Evolutionary conservation across 2,888 invertebrate genomes (phyloP).

Genomic region (Sclerodermus sp.): DNA sequence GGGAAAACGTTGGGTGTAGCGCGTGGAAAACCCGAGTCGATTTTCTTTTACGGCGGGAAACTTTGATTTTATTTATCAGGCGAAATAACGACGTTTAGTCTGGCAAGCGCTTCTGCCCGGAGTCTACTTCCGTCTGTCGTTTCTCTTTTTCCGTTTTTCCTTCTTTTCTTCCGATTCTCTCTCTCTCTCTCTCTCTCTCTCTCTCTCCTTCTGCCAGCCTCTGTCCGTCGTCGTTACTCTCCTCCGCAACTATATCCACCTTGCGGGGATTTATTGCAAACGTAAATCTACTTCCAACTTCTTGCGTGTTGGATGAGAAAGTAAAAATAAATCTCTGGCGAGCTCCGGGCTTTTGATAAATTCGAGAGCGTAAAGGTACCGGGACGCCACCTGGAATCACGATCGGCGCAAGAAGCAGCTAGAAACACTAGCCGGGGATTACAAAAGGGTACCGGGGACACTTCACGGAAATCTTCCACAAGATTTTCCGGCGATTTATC

Average conservation of each 20-base stretch:
- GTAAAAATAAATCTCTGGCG: conserved; percentile 2
- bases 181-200: neutral
- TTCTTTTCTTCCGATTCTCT: neutral
- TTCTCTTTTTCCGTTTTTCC: neutral
- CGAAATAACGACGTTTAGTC: conserved; percentile 18
- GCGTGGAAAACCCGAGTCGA: too few species aligned
- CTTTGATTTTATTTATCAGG: conserved; percentile 27
- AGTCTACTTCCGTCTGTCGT: neutral
- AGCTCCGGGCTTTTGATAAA: neutral
- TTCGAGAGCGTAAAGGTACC: neutral
- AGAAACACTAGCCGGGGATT: too few species aligned
- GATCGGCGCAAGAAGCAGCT: neutral
- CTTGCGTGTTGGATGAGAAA: neutral
- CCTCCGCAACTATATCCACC: neutral
- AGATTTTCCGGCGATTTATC: too few species aligned
- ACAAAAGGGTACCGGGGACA: too few species aligned
- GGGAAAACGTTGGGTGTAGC: too few species aligned
- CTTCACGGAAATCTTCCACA: too few species aligned
- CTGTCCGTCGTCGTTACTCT: neutral
- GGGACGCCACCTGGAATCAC: neutral
- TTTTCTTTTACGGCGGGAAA: conserved; percentile 24
- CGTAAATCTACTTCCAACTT: conserved; percentile 6
- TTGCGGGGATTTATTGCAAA: conserved; percentile 6
- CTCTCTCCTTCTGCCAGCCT: neutral
- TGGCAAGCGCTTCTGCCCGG: neutral